Evolutionary conservation across 2,888 invertebrate genomes (phyloP), one percentile per base, ranked within the genome.

Genomic region (Timema cristinae): DNA sequence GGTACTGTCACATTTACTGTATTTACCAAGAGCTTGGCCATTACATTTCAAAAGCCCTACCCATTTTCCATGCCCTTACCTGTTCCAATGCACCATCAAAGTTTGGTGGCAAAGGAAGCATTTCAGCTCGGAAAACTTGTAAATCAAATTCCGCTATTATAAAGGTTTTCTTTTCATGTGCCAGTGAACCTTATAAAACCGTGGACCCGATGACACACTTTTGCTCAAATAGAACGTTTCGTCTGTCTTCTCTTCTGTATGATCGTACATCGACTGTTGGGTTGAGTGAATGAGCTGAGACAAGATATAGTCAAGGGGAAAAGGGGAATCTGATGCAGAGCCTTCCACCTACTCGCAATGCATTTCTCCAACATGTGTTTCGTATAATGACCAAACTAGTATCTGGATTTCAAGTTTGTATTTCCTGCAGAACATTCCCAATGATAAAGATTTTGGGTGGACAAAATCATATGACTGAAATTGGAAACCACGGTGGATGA

Each of bases 331-430:
- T 6, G 56, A 56, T 56, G 7, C 56, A 56, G 16, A 56, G 16
- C 13, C 56, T 56, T 56, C 56, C 56, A 1, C 56, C 56, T 2
- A 56, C 56, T 15, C 56, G 1, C 6, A 2, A 56, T 56, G 56
- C 56, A 56, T 56, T 56, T n/a, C 56, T 11, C 16, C 56, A 56
- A 13, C 56, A 56, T 56, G 56, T 56, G n/a, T 16, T 56, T 13
- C 56, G 56, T 13, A 56, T 16, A 8, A 1, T 15, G n/a, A 56
- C 13, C 13, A 7, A 56, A 7, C 13, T 16, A 56, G 56, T 56
- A 56, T 56, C 56, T 56, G 56, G 56, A 10, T 13, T 56, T 56
- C 56, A 56, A 11, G 56, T 56, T 13, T 56, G 16, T 1, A 56
- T 56, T 8, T 16, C 8, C 7, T 56, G 7, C 56, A 56, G 56